Evolutionary conservation across 2,113 vertebrate genomes (phyloP), one percentile per base, ranked within the genome.

Genomic region (Pycnonotus jocosus): DNA sequence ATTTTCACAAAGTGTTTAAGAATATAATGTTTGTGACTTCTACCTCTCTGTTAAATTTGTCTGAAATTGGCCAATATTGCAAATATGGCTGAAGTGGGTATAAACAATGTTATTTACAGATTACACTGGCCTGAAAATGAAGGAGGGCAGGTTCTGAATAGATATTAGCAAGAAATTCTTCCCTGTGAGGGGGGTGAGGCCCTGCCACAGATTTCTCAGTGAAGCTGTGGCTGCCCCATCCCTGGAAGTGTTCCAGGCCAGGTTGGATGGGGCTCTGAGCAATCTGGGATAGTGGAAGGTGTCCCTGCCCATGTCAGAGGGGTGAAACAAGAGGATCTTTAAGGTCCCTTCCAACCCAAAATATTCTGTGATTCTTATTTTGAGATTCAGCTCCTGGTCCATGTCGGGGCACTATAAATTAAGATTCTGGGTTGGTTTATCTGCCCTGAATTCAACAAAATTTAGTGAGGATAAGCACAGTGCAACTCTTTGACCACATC

Each of bases 221-320:
- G 35, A 13, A 83, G 25, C 12, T 76, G 79, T 48, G 71, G 15
- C 4, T 69, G 35, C 7, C 2, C 31, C 62, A 83, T 37, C 48
- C 62, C 30, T 62, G 54, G 31, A 14, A 56, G 1, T 23, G 40
- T 33, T 0, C 47, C 22, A 54, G 22, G 7, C 4, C n/a, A 27
- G 10, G 8, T 0, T 61, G 40, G 25, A 33, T 0, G 0, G 17
- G 12, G 6, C 3, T 76, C 8, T 10, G 47, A 76, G 15, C 8
- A 54, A 3, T 3, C 30, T 62, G 62, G 70, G 7, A 2, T 4
- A 4, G 22, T 8, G 18, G 30, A 37, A 83, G 15, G 10, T 33
- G 62, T 54, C 40, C 25, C 22, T 42, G 61, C 2, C 8, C 21
- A 42, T 28, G 17, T 8, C 30, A 53, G 28, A 8, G 25, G 4